Percentiles rank a stretch among this genome's conserved stretches.
These are phyloP conservation scores for Orchesellides sinensis DNA, from an alignment of 2,888 invertebrate species.

Conservation along the genomic window DNA sequence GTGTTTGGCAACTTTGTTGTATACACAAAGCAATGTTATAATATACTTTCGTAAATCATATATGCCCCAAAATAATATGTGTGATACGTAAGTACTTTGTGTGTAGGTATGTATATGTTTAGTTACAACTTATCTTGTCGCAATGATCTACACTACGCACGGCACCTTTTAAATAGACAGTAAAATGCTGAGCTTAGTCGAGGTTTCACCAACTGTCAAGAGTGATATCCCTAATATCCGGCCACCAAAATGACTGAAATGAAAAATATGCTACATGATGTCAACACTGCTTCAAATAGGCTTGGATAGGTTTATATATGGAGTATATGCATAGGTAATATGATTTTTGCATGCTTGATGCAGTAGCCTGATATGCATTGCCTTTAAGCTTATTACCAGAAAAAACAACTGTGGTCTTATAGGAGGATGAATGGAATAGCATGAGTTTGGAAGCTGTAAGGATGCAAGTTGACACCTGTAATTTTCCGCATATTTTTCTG, in stretches of 20 bases:
- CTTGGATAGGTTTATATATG: background rate
- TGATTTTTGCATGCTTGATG: background rate
- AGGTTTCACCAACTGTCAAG: slow-evolving; percentile 64
- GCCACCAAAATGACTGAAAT: slow-evolving; percentile 54
- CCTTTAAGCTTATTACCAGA: background rate
- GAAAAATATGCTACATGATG: slow-evolving; percentile 58
- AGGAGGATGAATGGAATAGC: too few relatives aligned
- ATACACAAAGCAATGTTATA: too few relatives aligned
- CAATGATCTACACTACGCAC: too few relatives aligned
- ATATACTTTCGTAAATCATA: too few relatives aligned
- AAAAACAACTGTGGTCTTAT: too few relatives aligned
- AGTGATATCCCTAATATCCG: slow-evolving; percentile 63
- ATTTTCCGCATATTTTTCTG: slow-evolving; percentile 62
- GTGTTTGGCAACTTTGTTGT: too few relatives aligned
- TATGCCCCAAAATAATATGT: too few relatives aligned
- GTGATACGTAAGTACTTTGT: too few relatives aligned
- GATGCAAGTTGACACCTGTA: slow-evolving; percentile 63
- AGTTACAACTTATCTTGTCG: too few relatives aligned
- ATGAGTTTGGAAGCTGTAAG: slow-evolving; percentile 31
- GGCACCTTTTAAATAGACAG: background rate
- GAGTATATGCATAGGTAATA: too few relatives aligned
- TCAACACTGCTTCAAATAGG: slow-evolving; percentile 36
- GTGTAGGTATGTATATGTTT: too few relatives aligned
- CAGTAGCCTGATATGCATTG: too few relatives aligned
- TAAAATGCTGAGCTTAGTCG: slow-evolving; percentile 41